Conservation (phyloP, 2,888 invertebrate genomes). For the Bimastos eiseni region DNA sequence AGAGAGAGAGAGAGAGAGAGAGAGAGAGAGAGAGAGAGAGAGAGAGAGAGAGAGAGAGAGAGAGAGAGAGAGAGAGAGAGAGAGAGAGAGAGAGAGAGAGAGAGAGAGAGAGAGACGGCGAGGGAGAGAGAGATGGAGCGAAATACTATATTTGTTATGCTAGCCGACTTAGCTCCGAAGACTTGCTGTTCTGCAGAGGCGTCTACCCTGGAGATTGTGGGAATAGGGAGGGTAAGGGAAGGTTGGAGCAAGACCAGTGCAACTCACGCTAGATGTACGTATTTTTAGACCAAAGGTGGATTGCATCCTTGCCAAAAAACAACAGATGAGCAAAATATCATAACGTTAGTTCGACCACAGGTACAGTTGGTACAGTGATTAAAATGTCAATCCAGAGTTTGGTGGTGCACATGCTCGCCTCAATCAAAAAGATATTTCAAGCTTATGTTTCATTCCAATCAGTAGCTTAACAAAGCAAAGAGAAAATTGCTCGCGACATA, state of each 20-base stretch:
- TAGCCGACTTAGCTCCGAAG: not conserved
- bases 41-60: not conserved
- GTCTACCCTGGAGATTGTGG: not conserved
- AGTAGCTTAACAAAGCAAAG: not conserved
- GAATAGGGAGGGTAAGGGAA: not conserved
- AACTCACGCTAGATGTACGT: not conserved
- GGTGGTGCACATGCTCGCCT: not conserved
- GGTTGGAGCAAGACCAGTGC: not conserved
- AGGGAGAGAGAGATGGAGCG: not conserved
- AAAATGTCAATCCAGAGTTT: not conserved
- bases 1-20: not conserved
- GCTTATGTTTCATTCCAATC: not conserved
- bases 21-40: too few relatives aligned
- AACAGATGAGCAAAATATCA: not conserved
- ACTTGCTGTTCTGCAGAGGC: not conserved
- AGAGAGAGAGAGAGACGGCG: not conserved
- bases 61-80: not conserved
- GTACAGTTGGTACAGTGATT: not conserved
- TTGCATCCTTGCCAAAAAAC: not conserved
- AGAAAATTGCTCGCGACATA: not conserved
- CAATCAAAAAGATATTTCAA: not conserved
- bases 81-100: not conserved
- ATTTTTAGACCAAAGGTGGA: not conserved
- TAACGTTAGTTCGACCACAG: not conserved
- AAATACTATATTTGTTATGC: not conserved